Base-by-base conservation (phyloP, 2,797 vertebrate genomes). In the Mallotus villosus region DNA sequence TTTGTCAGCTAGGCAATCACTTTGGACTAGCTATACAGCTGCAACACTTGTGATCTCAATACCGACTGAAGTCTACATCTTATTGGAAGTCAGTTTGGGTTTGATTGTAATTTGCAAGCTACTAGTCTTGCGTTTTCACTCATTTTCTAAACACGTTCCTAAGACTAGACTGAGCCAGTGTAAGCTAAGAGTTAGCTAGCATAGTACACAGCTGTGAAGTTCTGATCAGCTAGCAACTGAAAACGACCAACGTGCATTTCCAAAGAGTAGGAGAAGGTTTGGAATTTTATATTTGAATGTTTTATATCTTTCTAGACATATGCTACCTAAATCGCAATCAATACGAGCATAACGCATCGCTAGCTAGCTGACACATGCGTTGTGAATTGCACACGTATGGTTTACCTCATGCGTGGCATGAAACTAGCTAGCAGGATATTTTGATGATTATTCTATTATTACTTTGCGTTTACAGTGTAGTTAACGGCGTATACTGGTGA, bases 231-330 rank as follows among this genome's bases (percentile, higher is more conserved):
- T 17, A 51, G 49, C 16, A 16, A 21, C 60, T 21, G 16, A 49
- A 29, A 17, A 12, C 12, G 2, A 29, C 71, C 87, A 89, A 88
- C 89, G 88, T 88, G 88, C 81, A 60, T 74, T 69, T 73, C 68
- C 65, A 8, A 16, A 74, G 49, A 70, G 75, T 78, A 76, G 65
- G 25, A 67, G 27, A 53, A 24, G 14, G 65, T 16, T 51, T 16
- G 41, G 41, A 66, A 49, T 2, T 25, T 2, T 19, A 9, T 60
- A 7, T 9, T 61, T 58, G 83, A 90, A 86, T 24, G 80, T 87
- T 87, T 87, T 86, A 9, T 90, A 63, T 91, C 90, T 51, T 51
- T 14, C 49, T 17, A 17, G 17, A 51, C 2, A 34, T 34, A 34
- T 34, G 32, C 32, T 59, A 34, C 27, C 1, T 63, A 63, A 29